phyloP scores from a whole-genome alignment of 2,113 vertebrate genomes.

The Lepus americanus region DNA sequence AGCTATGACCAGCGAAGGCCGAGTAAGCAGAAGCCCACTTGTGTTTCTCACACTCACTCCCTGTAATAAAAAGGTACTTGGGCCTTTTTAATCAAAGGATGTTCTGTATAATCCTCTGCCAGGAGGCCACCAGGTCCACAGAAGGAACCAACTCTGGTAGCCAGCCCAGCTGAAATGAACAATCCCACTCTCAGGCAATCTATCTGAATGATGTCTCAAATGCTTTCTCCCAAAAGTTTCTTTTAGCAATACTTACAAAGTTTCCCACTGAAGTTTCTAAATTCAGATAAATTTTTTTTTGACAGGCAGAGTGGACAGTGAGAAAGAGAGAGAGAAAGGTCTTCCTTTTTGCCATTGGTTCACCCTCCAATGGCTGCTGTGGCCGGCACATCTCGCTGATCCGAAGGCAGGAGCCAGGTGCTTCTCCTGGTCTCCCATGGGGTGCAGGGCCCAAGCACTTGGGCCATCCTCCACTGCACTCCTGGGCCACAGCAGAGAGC shows the following conservation, averaged over 20 bases:
- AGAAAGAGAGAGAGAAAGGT: no score
- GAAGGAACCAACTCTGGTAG: not conserved
- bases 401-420: no score
- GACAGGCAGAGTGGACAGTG: no score
- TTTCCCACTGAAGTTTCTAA: conserved; percentile 29
- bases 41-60: conserved; percentile 17
- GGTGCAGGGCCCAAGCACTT: no score
- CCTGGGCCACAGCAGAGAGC: no score
- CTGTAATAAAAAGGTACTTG: not conserved
- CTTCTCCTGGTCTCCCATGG: no score
- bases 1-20: not conserved
- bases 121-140: not conserved
- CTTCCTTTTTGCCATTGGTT: no score
- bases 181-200: not conserved
- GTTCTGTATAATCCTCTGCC: not conserved
- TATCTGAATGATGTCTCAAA: conserved; percentile 29
- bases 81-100: not conserved
- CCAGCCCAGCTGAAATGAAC: not conserved
- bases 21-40: not conserved
- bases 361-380: no score
- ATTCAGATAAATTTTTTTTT: not conserved
- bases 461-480: no score
- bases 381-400: no score
- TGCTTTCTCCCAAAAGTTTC: not conserved
- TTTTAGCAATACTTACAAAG: not conserved